Base-by-base conservation (phyloP, 2,888 invertebrate species). In the Mycalesis mineus region DNA sequence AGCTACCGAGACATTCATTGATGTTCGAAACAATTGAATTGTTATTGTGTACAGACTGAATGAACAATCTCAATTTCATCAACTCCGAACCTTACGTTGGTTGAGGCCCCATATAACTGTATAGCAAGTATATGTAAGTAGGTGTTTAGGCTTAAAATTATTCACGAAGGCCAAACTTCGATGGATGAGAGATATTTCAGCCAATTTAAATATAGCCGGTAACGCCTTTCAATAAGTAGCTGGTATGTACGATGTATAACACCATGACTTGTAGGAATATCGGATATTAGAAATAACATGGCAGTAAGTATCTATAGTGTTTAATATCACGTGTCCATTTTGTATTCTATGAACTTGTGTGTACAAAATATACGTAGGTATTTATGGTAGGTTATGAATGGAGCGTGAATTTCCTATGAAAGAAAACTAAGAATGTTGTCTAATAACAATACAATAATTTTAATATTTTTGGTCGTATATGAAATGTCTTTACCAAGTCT, bases 181-280 rank as follows among this genome's bases (percentile, higher is more conserved):
- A 47, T 11, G 31, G 17, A 40, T 40, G 33, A 5, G 47, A 22
- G 37, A 49, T 52, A 58, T 58, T 58, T 52, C 48, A 55, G 55
- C 14, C 28, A 49, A 31, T 49, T 61, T 55, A 55, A 52, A 58
- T 51, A 54, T 60, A 55, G 48, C 37, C 13, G 15, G 45, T 44
- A 40, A 28, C 49, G 48, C 42, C 42, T 51, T 28, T 13, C 8
- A 8, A 7, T 33, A 33, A 17, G 41, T 13, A 3, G n/a, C 1
- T 37, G 6, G n/a, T 6, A 4, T 6, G 2, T n/a, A 9, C 7
- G 33, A 33, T 33, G 9, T 9, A n/a, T n/a, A 2, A n/a, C 37
- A 6, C 4, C 3, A n/a, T 37, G 6, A 37, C n/a, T n/a, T 3
- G 6, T 37, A 5, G 37, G 8, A 41, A 41, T 22, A 22, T 2